A percentile compares a stretch with the other conserved stretches of the same genome.
Conservation (phyloP, 2,113 vertebrate species). For the Xenopus borealis region DNA sequence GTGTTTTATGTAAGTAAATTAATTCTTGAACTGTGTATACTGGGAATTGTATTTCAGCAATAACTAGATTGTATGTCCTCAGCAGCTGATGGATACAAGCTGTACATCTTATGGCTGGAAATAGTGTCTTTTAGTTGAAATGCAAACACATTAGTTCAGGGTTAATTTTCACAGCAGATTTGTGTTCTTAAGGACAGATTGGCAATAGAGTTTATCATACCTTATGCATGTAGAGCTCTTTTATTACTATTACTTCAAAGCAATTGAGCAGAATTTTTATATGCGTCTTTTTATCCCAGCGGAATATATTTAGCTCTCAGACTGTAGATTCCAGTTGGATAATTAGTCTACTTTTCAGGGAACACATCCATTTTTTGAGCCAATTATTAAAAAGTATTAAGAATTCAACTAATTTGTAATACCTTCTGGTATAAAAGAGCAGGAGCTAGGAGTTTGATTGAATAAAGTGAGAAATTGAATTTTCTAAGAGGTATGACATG, state of each 20-base stretch:
- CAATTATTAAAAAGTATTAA: slow-evolving; percentile 42
- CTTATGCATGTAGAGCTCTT: slow-evolving; percentile 19
- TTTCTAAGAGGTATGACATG: slow-evolving; percentile 21
- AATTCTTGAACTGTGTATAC: no score
- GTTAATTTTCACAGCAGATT: background rate
- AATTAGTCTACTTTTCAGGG: slow-evolving; percentile 36
- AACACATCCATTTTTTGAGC: slow-evolving; percentile 28
- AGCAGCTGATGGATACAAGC: no score
- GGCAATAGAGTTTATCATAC: slow-evolving; percentile 7
- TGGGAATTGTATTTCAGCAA: no score
- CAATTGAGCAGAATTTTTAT: slow-evolving; percentile 20
- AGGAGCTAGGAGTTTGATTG: slow-evolving; percentile 23
- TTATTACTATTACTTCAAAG: slow-evolving; percentile 41
- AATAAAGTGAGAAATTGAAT: slow-evolving; percentile 33
- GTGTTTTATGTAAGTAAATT: no score
- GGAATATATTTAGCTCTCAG: slow-evolving; percentile 15
- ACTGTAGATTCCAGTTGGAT: slow-evolving; percentile 34
- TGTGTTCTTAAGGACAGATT: slow-evolving; percentile 9
- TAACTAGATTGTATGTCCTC: no score
- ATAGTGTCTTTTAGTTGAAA: no score
- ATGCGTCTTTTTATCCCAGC: slow-evolving; percentile 15
- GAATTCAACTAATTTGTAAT: slow-evolving; percentile 43
- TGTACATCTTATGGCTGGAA: no score
- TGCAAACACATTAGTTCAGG: no score
- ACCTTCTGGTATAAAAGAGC: slow-evolving; percentile 35